Evolutionary conservation across 2,797 vertebrate species (phyloP).

Genomic region (Hafferia zeledoni): DNA sequence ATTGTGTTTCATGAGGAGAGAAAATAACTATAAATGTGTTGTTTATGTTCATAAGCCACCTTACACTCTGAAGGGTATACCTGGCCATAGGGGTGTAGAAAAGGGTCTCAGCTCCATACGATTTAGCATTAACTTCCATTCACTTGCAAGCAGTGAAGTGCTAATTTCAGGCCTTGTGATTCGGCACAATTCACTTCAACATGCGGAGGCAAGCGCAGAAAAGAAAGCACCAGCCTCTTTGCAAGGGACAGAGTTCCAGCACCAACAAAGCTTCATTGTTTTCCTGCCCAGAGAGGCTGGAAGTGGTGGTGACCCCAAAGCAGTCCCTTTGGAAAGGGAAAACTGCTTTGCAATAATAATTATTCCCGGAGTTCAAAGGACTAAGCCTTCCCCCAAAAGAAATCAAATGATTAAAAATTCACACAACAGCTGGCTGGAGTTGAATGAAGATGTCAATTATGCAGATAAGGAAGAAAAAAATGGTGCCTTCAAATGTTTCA

Average conservation of each 20-base stretch:
- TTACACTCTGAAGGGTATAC: neutral
- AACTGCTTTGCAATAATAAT: slow-evolving; percentile 70
- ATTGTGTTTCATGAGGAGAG: neutral
- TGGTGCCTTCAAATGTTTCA: slow-evolving; percentile 22
- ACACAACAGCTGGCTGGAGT: slow-evolving; percentile 37
- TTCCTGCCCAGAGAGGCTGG: slow-evolving; percentile 27
- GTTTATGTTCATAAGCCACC: neutral
- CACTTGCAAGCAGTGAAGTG: slow-evolving; percentile 9
- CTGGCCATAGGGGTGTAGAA: neutral
- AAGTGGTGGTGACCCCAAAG: slow-evolving; percentile 48
- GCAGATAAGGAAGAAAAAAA: slow-evolving; percentile 54
- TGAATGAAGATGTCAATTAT: slow-evolving; percentile 64
- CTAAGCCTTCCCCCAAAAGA: slow-evolving; percentile 37
- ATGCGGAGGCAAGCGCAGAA: neutral
- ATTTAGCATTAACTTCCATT: slow-evolving; percentile 27
- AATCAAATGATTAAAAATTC: slow-evolving; percentile 55
- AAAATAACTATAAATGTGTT: neutral
- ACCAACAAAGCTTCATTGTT: slow-evolving; percentile 68
- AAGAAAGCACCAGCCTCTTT: neutral
- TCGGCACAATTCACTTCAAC: slow-evolving; percentile 2
- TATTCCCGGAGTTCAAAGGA: slow-evolving; percentile 71
- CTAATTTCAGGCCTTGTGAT: slow-evolving; percentile 54
- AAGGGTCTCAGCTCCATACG: neutral
- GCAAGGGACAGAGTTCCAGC: slow-evolving; percentile 3
- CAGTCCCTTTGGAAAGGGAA: slow-evolving; percentile 53